phyloP scores from a whole-genome alignment of 2,113 vertebrate species.

The Panthera tigris region DNA sequence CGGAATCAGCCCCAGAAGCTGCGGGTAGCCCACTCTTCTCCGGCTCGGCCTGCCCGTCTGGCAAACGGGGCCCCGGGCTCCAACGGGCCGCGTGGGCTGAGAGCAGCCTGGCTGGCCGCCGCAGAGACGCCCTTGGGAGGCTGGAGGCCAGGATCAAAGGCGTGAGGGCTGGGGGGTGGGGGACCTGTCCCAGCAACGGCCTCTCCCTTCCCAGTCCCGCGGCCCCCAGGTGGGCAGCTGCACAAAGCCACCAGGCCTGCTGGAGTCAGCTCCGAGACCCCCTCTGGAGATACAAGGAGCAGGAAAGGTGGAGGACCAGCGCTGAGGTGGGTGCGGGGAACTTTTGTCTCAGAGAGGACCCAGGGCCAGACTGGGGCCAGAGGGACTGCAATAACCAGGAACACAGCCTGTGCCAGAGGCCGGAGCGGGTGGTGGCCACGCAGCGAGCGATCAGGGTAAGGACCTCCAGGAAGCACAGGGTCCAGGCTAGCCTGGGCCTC shows the following conservation, averaged over 20 bases:
- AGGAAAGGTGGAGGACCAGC: neutral
- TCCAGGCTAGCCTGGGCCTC: neutral
- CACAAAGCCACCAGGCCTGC: neutral
- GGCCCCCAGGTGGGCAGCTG: neutral
- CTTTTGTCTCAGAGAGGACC: neutral
- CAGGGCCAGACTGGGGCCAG: neutral
- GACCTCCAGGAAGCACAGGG: neutral
- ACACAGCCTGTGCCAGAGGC: neutral
- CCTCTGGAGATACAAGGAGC: neutral
- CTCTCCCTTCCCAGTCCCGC: neutral
- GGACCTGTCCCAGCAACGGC: neutral
- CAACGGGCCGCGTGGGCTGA: neutral
- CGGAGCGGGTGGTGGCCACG: neutral
- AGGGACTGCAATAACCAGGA: neutral
- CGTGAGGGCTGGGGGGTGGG: neutral
- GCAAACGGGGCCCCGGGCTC: slow-evolving; percentile 32
- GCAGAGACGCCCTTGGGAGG: neutral
- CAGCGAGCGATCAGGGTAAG: too few species aligned
- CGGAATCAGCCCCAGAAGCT: neutral
- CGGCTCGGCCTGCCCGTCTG: neutral
- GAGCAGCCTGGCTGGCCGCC: neutral
- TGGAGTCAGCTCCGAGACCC: neutral
- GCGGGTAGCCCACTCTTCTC: neutral
- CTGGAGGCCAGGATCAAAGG: slow-evolving; percentile 38
- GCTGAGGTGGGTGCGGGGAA: neutral